These are phyloP conservation scores for Philopotamus ludificatus DNA, from an alignment of 1,140 invertebrate species.

Conservation along the genomic window DNA sequence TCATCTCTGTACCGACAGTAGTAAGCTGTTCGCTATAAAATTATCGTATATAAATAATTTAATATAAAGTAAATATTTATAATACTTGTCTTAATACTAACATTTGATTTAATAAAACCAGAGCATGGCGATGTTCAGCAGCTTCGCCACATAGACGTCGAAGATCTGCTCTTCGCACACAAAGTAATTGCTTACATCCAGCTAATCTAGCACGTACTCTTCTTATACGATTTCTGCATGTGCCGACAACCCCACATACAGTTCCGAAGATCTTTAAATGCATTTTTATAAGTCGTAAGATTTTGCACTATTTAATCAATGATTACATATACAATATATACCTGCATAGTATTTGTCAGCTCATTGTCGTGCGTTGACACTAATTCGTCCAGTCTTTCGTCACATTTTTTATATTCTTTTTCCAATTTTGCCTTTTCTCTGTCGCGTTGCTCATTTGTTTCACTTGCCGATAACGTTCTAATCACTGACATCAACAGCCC, in stretches of 20 bases:
- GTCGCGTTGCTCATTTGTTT: conserved; percentile 92
- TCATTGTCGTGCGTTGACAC: conserved; percentile 87
- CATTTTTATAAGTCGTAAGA: conserved; percentile 9
- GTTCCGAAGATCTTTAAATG: conserved; percentile 70
- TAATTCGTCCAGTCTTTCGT: conserved; percentile 82
- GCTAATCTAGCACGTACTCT: conserved; percentile 86
- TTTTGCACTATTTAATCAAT: no score
- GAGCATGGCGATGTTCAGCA: conserved; percentile 87
- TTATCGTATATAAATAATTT: conserved; percentile 9
- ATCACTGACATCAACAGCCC: conserved; percentile 91
- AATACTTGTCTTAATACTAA: conserved; percentile 60
- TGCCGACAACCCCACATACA: conserved; percentile 74
- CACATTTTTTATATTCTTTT: conserved; percentile 89
- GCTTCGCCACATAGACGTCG: conserved; percentile 91
- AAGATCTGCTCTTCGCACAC: conserved; percentile 90
- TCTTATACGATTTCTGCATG: conserved; percentile 78
- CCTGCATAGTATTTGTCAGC: conserved; percentile 82
- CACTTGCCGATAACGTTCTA: conserved; percentile 84
- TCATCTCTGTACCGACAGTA: conserved; percentile 75
- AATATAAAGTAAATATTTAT: neutral
- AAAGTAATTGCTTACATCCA: conserved; percentile 85
- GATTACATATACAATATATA: conserved; percentile 44
- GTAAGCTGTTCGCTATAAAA: conserved; percentile 69
- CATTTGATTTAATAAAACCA: conserved; percentile 87
- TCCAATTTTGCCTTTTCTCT: conserved; percentile 91